Conservation (phyloP, 2,888 invertebrate species). For the Nesidiocoris tenuis region DNA sequence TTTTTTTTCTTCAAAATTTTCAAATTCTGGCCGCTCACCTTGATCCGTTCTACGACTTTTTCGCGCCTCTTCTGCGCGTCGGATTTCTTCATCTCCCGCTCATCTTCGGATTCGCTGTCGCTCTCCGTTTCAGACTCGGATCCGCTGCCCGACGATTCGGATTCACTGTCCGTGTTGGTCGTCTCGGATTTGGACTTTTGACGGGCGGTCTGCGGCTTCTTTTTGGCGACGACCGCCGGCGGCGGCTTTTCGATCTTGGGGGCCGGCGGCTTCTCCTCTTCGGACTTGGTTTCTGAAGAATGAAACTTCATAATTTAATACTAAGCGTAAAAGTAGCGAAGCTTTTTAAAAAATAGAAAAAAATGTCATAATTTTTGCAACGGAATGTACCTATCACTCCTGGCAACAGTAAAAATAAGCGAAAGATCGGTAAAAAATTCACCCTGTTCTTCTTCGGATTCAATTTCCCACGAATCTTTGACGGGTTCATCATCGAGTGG, state of each 20-base stretch:
- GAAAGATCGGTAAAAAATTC: background rate
- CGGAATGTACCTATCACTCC: too few relatives aligned
- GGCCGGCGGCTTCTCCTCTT: conserved; percentile 13
- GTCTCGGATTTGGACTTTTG: conserved; percentile 39
- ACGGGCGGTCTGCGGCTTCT: conserved; percentile 10
- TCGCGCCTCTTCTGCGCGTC: conserved; percentile 56
- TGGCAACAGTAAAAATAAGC: background rate
- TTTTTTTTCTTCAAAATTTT: too few relatives aligned
- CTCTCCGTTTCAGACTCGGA: conserved; percentile 56
- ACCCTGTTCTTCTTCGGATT: conserved; percentile 64
- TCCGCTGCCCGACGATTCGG: conserved; percentile 53
- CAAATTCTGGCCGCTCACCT: conserved; percentile 45
- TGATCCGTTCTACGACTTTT: conserved; percentile 54
- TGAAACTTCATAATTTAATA: too few relatives aligned
- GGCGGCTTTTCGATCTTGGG: background rate
- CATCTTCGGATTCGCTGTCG: conserved; percentile 55
- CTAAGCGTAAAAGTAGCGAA: too few relatives aligned
- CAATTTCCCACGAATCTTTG: conserved; percentile 84
- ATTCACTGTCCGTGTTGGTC: conserved; percentile 33
- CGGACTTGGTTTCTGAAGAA: conserved; percentile 13
- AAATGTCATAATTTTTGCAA: too few relatives aligned
- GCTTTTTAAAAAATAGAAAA: too few relatives aligned
- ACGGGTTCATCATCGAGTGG: conserved; percentile 60
- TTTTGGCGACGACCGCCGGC: background rate
- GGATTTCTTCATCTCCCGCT: conserved; percentile 52